Base-by-base conservation (phyloP, 2,113 vertebrate species). In the Pandion haliaetus region DNA sequence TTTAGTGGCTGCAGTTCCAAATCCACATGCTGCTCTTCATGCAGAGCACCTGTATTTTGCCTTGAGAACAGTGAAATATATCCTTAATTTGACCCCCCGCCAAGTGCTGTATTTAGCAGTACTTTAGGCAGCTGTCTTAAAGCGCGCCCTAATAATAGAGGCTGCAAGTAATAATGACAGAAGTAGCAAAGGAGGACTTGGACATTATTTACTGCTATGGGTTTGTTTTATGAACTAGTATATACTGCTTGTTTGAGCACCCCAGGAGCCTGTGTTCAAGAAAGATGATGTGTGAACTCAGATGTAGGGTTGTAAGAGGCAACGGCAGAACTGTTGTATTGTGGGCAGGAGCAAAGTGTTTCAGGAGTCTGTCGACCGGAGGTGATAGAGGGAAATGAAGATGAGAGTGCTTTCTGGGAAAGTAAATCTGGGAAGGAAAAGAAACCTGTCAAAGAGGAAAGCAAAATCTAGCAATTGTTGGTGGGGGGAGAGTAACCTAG, bases 221-320 rank as follows among this genome's bases (percentile, higher is more conserved):
- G 29, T 90, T 36, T 79, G 63, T 50, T 67, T 89, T 52, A 59
- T 40, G 26, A 40, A 2, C 34, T 11, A 9, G 62, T 6, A 12
- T 10, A 6, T 36, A 5, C n/a, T 18, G 19, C 34, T 28, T 8
- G 17, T 50, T 18, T 1, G 11, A 50, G 31, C 23, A 6, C 3
- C 19, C n/a, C 44, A 44, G 71, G 63, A 66, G 61, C 42, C 0
- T 0, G 32, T 2, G 10, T 9, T 45, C 5, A 14, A 28, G 9
- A 29, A 70, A 47, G 57, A 11, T 0, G 0, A 5, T 0, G 36
- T 34, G 63, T 4, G 50, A 67, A 17, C 61, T 63, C 72, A 17
- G 34, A 25, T 0, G 0, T 3, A 2, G 59, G 29, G 34, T 6
- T 47, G n/a, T 8, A 34, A 40, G 42, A 20, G 34, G 47, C 2